Conservation (phyloP, 2,797 vertebrate genomes). For the Mormyrops boulengeri region DNA sequence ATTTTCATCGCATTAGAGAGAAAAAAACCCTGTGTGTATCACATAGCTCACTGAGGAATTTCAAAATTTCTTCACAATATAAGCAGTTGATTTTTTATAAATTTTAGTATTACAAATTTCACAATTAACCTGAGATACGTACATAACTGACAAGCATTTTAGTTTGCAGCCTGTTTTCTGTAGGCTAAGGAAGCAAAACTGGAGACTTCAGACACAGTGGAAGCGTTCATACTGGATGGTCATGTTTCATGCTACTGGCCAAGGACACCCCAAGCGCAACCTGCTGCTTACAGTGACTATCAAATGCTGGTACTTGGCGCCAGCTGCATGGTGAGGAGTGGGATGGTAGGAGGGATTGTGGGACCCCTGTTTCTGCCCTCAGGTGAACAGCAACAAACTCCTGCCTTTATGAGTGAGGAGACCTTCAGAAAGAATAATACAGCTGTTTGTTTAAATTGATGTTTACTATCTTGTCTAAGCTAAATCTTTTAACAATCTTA, state of each 20-base stretch:
- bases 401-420: neutral
- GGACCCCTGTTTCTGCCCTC: conserved; percentile 68
- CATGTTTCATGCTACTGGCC: conserved; percentile 45
- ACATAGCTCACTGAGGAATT: neutral
- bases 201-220: conserved; percentile 52
- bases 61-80: neutral
- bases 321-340: conserved; percentile 54
- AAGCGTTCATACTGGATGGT: conserved; percentile 55
- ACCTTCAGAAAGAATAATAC: neutral
- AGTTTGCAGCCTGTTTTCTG: neutral
- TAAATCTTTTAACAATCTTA: neutral
- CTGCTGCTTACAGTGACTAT: conserved; percentile 48
- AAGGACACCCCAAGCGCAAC: conserved; percentile 14
- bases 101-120: neutral
- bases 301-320: conserved; percentile 61
- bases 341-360: conserved; percentile 54
- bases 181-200: conserved; percentile 57
- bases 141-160: neutral
- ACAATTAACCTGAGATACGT: neutral
- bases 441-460: neutral
- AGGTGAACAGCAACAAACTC: conserved; percentile 48
- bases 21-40: neutral
- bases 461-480: neutral
- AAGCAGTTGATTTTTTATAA: neutral
- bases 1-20: neutral